phyloP scores from a whole-genome alignment of 2,797 vertebrate species.

The Lepus townsendii region DNA sequence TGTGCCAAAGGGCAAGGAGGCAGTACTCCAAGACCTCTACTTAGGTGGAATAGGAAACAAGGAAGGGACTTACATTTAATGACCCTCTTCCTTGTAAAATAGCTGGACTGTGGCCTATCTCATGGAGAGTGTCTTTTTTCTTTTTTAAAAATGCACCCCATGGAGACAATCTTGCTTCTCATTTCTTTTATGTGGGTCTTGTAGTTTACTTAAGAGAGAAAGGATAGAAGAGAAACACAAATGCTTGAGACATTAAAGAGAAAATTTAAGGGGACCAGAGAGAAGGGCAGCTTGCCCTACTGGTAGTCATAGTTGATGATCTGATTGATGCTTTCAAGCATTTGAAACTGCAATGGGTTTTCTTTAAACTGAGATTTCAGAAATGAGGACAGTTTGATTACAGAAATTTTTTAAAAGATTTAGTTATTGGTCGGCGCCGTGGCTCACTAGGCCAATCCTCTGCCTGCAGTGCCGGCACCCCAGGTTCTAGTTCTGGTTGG shows the following conservation, averaged over 20 bases:
- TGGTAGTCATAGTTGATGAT: not conserved
- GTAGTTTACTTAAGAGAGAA: not conserved
- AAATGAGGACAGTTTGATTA: not conserved
- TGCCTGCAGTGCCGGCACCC: too few species aligned
- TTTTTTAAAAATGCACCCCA: not conserved
- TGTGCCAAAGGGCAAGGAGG: not conserved
- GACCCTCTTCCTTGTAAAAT: not conserved
- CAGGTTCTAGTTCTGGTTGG: too few species aligned
- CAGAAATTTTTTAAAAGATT: not conserved
- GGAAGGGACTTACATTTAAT: not conserved
- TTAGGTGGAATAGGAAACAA: not conserved
- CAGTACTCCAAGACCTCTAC: not conserved
- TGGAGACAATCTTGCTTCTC: not conserved
- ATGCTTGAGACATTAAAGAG: not conserved
- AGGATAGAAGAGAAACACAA: not conserved
- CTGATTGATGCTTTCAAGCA: not conserved
- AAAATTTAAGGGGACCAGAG: not conserved
- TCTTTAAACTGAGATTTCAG: not conserved
- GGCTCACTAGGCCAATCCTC: too few species aligned
- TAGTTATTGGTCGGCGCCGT: too few species aligned
- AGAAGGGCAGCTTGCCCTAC: not conserved
- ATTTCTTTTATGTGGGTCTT: not conserved
- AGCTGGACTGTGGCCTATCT: not conserved
- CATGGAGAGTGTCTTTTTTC: not conserved
- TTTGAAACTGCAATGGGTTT: not conserved